Base-by-base conservation (phyloP, 1,140 invertebrate species). In the Contarinia nasturtii region DNA sequence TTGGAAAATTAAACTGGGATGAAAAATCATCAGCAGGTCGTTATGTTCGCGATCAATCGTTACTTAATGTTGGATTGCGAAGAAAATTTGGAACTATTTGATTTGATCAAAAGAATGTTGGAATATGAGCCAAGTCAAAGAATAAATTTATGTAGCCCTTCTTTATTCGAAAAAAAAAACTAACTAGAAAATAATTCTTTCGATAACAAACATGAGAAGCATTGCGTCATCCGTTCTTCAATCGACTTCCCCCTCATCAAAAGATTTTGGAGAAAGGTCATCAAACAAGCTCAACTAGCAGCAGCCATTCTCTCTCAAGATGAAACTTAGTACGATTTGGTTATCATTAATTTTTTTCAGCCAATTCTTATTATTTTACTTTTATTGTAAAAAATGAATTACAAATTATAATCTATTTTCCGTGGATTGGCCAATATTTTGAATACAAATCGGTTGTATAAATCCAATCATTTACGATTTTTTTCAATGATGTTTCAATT, bases 1-100 rank as follows among this genome's bases (percentile, higher is more conserved):
- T 91, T 59, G 89, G 89, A 27, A 86, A 86, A 71, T 72, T 96
- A 52, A 86, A 88, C 61, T 96, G 91, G 89, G 86, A 93, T 61
- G 88, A 93, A 51, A 89, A 88, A 57, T 88, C 85, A 56, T 87
- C 87, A 14, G 86, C 88, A 48, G 92, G 89, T n/a, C 77, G 88
- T 70, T 96, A 95, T 61, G 91, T 96, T n/a, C 74, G 87, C 53
- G 89, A 98, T 60, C 95, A 97, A 96, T 87, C 79, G 92, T 63
- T 98, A 97, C 68, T 77, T 92, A 66, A 74, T 81, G 55, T 75
- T 68, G 49, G 88, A 90, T 47, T 86, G 91, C 55, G 79, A 87
- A 49, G 93, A 98, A 53, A 87, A 96, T 64, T 74, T 80, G 48
- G 79, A 91, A 56, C 67, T 99, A 51, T 97, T 98, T 67, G 89